These are phyloP conservation scores for Amblyjoppa proteus DNA, from an alignment of 2,888 invertebrate genomes.

Conservation along the genomic window DNA sequence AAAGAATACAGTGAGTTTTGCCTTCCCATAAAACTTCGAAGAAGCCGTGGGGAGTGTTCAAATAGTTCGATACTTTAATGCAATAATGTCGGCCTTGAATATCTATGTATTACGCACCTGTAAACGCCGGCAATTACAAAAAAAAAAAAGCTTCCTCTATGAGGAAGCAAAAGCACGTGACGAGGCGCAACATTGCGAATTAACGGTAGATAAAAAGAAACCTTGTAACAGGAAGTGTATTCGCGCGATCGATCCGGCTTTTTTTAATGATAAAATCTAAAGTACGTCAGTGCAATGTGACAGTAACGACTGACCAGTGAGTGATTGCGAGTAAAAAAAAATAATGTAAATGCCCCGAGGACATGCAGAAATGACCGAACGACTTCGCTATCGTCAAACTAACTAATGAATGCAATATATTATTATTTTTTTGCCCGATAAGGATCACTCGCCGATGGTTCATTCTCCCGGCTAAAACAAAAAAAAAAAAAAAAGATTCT, in stretches of 20 bases:
- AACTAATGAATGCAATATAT: too few species aligned
- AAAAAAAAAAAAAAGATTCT: too few species aligned
- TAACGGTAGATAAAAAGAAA: background rate
- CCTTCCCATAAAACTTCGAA: too few species aligned
- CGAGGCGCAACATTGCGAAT: background rate
- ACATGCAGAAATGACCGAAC: too few species aligned
- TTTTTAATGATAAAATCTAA: background rate
- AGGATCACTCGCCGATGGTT: too few species aligned
- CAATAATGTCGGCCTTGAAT: constrained; percentile 38
- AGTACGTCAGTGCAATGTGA: background rate
- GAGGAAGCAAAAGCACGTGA: background rate
- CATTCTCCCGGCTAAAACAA: background rate
- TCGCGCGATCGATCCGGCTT: background rate
- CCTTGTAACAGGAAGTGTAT: background rate
- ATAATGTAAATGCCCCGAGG: too few species aligned
- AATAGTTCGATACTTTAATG: too few species aligned
- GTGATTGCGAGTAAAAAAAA: too few species aligned
- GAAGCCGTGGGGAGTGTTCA: too few species aligned
- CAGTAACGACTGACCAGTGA: background rate
- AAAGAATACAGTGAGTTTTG: too few species aligned
- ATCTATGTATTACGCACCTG: background rate
- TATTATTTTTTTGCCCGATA: too few species aligned
- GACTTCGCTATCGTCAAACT: too few species aligned
- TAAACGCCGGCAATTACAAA: background rate
- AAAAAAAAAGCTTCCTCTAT: background rate